phyloP scores from a whole-genome alignment of 2,888 invertebrate species.

The Thyatira batis region DNA sequence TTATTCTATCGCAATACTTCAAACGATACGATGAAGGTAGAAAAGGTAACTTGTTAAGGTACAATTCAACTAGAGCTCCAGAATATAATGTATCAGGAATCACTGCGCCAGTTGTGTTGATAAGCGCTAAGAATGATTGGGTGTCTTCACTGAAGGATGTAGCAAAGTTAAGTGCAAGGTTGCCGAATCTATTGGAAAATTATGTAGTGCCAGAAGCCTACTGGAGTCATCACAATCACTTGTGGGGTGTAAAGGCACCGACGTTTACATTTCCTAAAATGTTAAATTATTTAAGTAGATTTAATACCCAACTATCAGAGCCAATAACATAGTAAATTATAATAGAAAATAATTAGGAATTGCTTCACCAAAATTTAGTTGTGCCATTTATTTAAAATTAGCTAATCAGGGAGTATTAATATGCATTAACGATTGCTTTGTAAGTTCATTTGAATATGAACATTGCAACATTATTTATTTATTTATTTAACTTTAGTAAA shows the following conservation, averaged over 20 bases:
- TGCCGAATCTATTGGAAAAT: constrained; percentile 83
- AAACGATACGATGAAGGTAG: constrained; percentile 64
- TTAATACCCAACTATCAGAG: constrained; percentile 18
- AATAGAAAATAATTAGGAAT: background rate
- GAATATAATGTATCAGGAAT: constrained; percentile 59
- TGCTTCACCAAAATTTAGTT: background rate
- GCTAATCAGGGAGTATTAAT: background rate
- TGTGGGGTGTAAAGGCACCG: constrained; percentile 58
- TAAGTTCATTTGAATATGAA: too few species aligned
- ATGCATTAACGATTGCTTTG: background rate
- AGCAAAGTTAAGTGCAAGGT: constrained; percentile 68
- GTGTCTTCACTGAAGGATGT: constrained; percentile 83
- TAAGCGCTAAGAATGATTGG: constrained; percentile 81
- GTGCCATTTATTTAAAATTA: background rate
- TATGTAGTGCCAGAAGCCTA: constrained; percentile 79
- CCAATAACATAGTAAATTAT: constrained; percentile 15
- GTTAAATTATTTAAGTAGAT: constrained; percentile 48
- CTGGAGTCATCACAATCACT: constrained; percentile 72
- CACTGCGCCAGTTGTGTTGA: constrained; percentile 61
- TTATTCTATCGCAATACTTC: constrained; percentile 56
- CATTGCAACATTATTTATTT: too few species aligned
- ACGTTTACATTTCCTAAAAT: constrained; percentile 53
- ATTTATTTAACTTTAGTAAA: too few species aligned
- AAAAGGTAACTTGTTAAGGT: constrained; percentile 53
- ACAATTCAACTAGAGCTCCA: constrained; percentile 57